Evolutionary conservation across 2,888 invertebrate species (phyloP), one percentile per base, ranked within the genome.

Genomic region (Xestia c-nigrum): DNA sequence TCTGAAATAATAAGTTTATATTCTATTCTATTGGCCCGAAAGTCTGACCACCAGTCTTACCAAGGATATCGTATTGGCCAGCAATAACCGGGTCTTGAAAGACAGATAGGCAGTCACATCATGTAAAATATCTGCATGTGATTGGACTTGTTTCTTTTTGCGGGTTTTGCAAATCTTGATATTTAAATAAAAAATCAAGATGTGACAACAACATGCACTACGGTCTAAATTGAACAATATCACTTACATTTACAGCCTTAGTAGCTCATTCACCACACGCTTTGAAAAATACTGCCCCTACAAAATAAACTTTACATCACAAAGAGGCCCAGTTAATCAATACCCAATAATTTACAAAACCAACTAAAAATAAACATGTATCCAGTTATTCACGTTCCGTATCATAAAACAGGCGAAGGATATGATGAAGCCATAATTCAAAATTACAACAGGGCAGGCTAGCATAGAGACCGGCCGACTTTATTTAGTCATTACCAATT

Each of bases 401-500:
- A 87, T 89, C 90, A 92, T 91, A 91, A 91, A 91, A 82, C 85
- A 89, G 80, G 80, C 86, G 78, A 89, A 89, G 92, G 91, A 94
- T 93, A 93, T 91, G 89, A 93, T 91, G 89, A 92, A 91, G 91
- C 87, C 87, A 92, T 93, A 92, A 93, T 91, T 93, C 90, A 90
- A 93, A 94, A 94, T 93, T 92, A 93, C 90, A 90, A 86, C 90
- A 90, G 91, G 90, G 86, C 90, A 90, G 91, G 90, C 90, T 88
- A 88, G 89, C 86, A 88, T 87, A 90, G 73, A 72, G 90, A 87
- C 55, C 90, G 91, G 90, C 91, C 88, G 90, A 93, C 92, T 94
- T 92, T 93, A 95, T 95, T 94, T 92, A 94, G 94, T 94, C 92
- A 95, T 95, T 96, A 96, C 92, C 94, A 94, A 95, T 95, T 95